Conservation (phyloP, 1,140 invertebrate genomes). For the Hormaphis cornu region DNA sequence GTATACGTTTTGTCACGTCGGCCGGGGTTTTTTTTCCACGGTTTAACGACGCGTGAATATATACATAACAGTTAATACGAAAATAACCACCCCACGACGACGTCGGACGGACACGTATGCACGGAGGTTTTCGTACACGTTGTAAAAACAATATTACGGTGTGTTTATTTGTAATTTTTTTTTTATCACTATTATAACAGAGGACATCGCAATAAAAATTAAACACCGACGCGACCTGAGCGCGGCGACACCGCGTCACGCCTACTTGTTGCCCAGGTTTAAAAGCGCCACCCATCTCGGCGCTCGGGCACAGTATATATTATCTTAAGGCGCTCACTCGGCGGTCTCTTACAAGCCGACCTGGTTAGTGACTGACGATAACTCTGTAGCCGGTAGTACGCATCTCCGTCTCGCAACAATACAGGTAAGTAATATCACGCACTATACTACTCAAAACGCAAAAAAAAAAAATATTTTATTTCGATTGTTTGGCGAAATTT, state of each 20-base stretch:
- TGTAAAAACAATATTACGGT: neutral
- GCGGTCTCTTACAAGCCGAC: slow-evolving; percentile 1
- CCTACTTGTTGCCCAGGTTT: slow-evolving; percentile 21
- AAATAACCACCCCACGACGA: too few species aligned
- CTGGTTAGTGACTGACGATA: slow-evolving; percentile 7
- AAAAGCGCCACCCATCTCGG: slow-evolving; percentile 16
- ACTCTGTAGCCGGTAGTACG: slow-evolving; percentile 7
- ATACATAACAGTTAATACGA: neutral
- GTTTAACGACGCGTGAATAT: neutral
- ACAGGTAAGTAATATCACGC: slow-evolving; percentile 22
- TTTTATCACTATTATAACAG: too few species aligned
- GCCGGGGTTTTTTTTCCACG: neutral
- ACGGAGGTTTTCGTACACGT: neutral
- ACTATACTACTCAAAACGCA: neutral
- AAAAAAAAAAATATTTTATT: neutral
- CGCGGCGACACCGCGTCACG: slow-evolving; percentile 12
- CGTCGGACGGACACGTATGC: neutral
- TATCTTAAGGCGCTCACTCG: slow-evolving; percentile 28
- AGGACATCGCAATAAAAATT: slow-evolving; percentile 9
- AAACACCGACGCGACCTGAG: slow-evolving; percentile 1
- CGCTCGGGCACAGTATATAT: slow-evolving; percentile 13
- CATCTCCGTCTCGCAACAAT: slow-evolving; percentile 8
- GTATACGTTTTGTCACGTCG: neutral
- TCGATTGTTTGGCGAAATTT: too few species aligned
- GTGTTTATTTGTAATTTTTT: slow-evolving; percentile 3